Base-by-base conservation (phyloP, 2,888 invertebrate species). In the Linnaemya vulpina region DNA sequence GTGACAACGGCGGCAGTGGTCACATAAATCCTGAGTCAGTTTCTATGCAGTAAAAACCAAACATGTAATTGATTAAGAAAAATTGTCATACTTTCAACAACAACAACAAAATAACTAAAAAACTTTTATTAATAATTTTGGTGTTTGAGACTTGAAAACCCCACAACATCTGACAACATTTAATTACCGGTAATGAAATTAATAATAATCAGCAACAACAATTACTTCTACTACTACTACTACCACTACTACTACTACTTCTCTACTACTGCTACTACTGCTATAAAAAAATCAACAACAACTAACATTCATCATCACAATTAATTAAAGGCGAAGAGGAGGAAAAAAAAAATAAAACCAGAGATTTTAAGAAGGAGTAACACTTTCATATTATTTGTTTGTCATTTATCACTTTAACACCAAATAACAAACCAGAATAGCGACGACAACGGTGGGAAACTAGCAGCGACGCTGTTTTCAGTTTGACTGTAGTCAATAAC, bases 1-100 rank as follows among this genome's bases (percentile, higher is more conserved):
- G 38, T 35, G 71, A 65, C 46, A 63, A n/a, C 46, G 5, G 13
- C 53, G 63, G 1, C 20, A 65, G 63, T 43, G 43, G 35, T 38
- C 38, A 40, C 40, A 43, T 20, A 43, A 71, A 46, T 20, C 2
- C n/a, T 49, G 65, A 30, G 38, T 43, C 20, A 65, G n/a, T n/a
- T 30, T 49, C 40, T 13, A 3, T 20, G 13, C 13, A 65, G 46
- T 10, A 17, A 55, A 65, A 55, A 35, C n/a, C 38, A 71, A 77
- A 77, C 71, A 76, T 82, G 82, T 82, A 82, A 82, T 76, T 82
- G 30, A 55, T 58, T 73, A 17, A 51, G 43, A 25, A 30, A 30
- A 30, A 30, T 13, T 49, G 55, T n/a, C n/a, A 7, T 49, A n/a
- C n/a, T 49, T 17, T 8, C n/a, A 65, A n/a, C 4, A 51, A 40